A percentile compares a stretch with the other conserved stretches of the same genome.
Conservation (phyloP, 2,113 vertebrate genomes). For the Macrotus californicus region DNA sequence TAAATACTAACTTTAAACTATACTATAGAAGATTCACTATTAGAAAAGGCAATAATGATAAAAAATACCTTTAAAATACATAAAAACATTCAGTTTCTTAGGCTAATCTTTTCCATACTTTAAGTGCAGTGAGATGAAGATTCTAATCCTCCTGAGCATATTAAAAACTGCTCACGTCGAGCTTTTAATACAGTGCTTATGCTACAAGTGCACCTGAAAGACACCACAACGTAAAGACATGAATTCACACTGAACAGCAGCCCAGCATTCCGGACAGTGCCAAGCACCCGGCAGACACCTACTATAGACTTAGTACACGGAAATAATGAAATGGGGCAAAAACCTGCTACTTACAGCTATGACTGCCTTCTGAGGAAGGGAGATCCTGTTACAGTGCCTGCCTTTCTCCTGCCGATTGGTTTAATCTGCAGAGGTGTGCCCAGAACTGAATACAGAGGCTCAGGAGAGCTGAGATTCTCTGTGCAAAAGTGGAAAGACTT, state of each 20-base stretch:
- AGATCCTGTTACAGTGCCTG: accelerated
- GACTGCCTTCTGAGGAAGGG: neutral
- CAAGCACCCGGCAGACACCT: too few relatives aligned
- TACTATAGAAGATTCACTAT: neutral
- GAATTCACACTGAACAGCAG: neutral
- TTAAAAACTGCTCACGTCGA: neutral
- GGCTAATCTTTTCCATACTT: neutral
- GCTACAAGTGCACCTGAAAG: neutral
- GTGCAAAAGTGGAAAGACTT: neutral
- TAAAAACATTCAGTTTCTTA: neutral
- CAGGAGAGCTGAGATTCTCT: neutral
- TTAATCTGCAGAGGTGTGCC: neutral
- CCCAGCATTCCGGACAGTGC: neutral
- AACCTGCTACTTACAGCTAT: neutral
- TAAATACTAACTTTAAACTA: neutral
- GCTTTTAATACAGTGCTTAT: neutral
- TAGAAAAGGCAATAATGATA: neutral
- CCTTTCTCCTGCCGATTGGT: neutral
- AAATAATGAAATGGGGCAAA: neutral
- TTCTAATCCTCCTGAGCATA: neutral
- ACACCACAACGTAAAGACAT: neutral
- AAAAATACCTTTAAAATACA: neutral
- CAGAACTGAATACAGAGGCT: neutral
- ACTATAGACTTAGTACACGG: accelerated
- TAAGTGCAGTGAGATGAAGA: neutral